Base-by-base conservation (phyloP, 2,113 vertebrate genomes). In the Macquaria australasica region DNA sequence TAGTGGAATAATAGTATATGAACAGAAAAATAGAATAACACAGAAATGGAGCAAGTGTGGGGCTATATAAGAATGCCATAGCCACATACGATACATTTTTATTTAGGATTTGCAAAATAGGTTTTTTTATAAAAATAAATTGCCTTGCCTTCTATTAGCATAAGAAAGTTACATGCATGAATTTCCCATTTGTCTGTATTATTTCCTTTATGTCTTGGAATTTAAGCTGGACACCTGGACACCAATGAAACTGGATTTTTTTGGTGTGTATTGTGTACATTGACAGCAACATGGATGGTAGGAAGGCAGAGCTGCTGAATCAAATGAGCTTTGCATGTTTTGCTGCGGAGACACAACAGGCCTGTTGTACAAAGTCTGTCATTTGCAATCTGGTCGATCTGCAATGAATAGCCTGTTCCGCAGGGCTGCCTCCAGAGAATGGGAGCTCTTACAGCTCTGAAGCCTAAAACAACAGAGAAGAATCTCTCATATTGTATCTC, bases 361-460 rank as follows among this genome's bases (percentile, higher is more conserved):
- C 85, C 92, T 69, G 87, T 93, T 92, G 90, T 94, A 89, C 85
- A 78, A 75, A 83, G 78, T 82, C 73, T 91, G 89, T 90, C 90
- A 90, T 90, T 92, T 93, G 90, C 92, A 93, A 91, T 93, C 93
- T 93, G 90, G 87, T 87, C 85, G 80, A 91, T 93, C 94, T 93
- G 92, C 92, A 92, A 85, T 90, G 93, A 92, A 92, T 88, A 90
- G 87, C 78, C 82, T 69, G 90, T 93, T 93, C 91, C 68, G 73
- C 91, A 69, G 94, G 89, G 87, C 87, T 94, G 93, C 91, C 89
- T 91, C 89, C 74, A 69, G 91, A 92, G 92, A 93, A 93, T 91
- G 88, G 85, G 75, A 82, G 84, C 87, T 86, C 80, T 63, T 87
- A 73, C 64, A 81, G 72, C 81, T 91, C 91, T 76, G 83, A 89